Base-by-base conservation (phyloP, 2,888 invertebrate species). In the Ophonus ardosiacus region DNA sequence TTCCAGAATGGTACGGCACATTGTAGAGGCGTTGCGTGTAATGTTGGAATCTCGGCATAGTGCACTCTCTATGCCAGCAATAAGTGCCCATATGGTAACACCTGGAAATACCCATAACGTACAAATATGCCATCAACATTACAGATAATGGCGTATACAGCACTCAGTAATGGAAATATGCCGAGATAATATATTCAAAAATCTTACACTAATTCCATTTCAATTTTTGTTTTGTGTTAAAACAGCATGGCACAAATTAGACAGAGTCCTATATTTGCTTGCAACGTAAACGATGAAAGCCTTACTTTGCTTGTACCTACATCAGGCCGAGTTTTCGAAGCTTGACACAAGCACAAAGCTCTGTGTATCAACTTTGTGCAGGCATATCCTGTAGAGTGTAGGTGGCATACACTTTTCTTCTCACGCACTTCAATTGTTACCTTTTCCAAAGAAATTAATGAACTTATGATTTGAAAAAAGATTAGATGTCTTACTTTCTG, bases 271-370 rank as follows among this genome's bases (percentile, higher is more conserved):
- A n/a, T 24, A 31, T 15, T 31, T 65, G 13, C 31, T 8, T 68
- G 15, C 15, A 5, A 51, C 38, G 15, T 38, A n/a, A 24, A 15
- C 8, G 38, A 10, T 38, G 68, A 68, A 68, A 68, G 68, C 68
- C 4, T n/a, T 38, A 31, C 68, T 68, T 38, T 31, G 68, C 24
- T 7, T 31, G 68, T 68, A 68, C 68, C 68, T 38, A 31, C 68
- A 38, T 68, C 38, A 68, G 31, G 38, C 68, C 38, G 38, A n/a
- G 68, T 15, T 31, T 68, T 24, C 68, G 68, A n/a, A 7, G 38
- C 38, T n/a, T 24, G 68, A 68, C 68, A 15, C 38, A 68, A 68
- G 31, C 68, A 68, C 68, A 68, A 68, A 68, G 68, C 68, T 40
- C 31, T 68, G 68, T 24, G 68, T 68, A 68, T 38, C 24, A 68